These are phyloP conservation scores for Tragelaphus scriptus DNA, from an alignment of 2,113 vertebrate genomes.

Conservation along the genomic window DNA sequence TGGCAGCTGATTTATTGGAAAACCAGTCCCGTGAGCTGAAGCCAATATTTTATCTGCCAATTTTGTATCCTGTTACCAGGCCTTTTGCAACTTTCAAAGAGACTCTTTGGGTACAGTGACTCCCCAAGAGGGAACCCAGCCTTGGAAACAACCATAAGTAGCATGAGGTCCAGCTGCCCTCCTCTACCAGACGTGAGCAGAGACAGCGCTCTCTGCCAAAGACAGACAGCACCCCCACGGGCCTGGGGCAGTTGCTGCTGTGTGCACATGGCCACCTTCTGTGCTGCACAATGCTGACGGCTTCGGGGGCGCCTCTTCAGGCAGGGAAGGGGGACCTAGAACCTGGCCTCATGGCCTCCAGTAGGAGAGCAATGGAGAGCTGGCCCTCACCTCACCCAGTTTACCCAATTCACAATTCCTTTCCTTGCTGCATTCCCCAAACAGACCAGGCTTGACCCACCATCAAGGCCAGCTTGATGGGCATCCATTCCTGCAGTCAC, in stretches of 20 bases:
- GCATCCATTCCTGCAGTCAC: too few relatives aligned
- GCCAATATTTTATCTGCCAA: background rate
- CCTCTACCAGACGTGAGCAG: background rate
- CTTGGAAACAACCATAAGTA: background rate
- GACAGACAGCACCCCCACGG: background rate
- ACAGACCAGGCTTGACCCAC: background rate
- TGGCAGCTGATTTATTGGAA: background rate
- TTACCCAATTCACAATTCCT: background rate
- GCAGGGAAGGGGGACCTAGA: background rate
- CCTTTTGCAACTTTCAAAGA: background rate
- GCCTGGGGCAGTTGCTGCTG: too few relatives aligned
- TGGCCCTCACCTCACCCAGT: background rate
- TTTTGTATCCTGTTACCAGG: background rate
- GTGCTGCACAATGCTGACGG: background rate
- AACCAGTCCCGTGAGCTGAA: background rate
- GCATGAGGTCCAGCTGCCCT: background rate
- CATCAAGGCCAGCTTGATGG: background rate
- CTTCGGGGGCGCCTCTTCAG: background rate
- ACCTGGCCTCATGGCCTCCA: background rate
- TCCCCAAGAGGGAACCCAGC: background rate
- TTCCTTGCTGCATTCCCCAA: background rate
- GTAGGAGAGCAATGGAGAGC: background rate
- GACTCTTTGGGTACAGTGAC: background rate
- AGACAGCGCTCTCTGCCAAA: background rate
- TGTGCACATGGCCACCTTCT: background rate